Base-by-base conservation (phyloP, 2,113 vertebrate genomes). In the Pelusios castaneus region DNA sequence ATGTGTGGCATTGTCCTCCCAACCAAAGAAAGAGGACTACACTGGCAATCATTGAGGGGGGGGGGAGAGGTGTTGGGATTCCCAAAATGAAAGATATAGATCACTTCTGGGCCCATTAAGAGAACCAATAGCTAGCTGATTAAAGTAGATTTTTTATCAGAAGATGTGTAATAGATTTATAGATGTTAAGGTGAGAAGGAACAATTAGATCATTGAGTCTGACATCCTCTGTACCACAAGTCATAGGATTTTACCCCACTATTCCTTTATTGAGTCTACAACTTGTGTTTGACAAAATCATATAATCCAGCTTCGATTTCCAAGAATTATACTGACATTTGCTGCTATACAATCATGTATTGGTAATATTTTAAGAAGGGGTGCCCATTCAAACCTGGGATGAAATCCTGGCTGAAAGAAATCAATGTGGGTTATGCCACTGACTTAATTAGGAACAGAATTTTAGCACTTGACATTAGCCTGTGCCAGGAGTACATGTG, bases 381-480 rank as follows among this genome's bases (percentile, higher is more conserved):
- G 2, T 49, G 67, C 63, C 27, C 0, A 29, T 75, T 80, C 78
- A 31, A 80, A 8, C 29, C 3, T 3, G 75, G 1, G 27, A 41
- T 45, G 58, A 84, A 58, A 34, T 52, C 80, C 4, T 5, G 17
- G 55, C 67, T 55, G 63, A n/a, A 34, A 85, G 77, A 89, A 90
- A 24, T 82, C 25, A 25, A 22, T 34, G 29, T 75, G 9, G 91
- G 80, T 78, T 84, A 55, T 96, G n/a, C 5, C 60, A 41, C 38
- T n/a, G n/a, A 80, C 5, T 67, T 16, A 29, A 87, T 8, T 2
- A 91, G 19, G 63, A 88, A 34, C 60, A 63, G 60, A 63, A 63
- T 63, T 63, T 19, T 63, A 89, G 90, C 38, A 24, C 22, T 75
- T 75, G 21, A 10, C 21, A 95, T 80, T 80, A 9, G 6, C 90